phyloP scores from a whole-genome alignment of 2,888 invertebrate species.

The Hypercompe scribonia region DNA sequence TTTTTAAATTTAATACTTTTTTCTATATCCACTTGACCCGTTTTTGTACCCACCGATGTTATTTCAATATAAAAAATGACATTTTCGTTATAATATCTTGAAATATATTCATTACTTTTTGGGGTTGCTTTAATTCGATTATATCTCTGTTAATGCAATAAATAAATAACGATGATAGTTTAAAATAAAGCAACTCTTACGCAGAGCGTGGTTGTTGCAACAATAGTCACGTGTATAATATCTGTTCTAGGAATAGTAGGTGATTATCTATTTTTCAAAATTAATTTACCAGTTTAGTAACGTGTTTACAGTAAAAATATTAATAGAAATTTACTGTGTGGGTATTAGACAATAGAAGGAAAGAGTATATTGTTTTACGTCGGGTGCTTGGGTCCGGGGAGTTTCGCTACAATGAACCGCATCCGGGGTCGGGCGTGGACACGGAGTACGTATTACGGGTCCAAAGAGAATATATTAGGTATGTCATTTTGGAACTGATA shows the following conservation, averaged over 20 bases:
- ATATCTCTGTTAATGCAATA: slow-evolving; percentile 54
- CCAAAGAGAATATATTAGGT: slow-evolving; percentile 61
- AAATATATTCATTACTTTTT: slow-evolving; percentile 55
- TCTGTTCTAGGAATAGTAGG: slow-evolving; percentile 29
- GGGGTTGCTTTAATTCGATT: slow-evolving; percentile 54
- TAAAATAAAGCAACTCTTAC: slow-evolving; percentile 19
- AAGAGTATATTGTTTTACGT: slow-evolving; percentile 83
- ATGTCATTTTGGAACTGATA: slow-evolving; percentile 44
- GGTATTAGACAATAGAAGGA: slow-evolving; percentile 79
- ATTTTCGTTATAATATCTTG: slow-evolving; percentile 61
- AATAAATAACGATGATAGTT: slow-evolving; percentile 35
- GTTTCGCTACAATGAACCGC: slow-evolving; percentile 86
- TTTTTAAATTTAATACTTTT: slow-evolving; percentile 74
- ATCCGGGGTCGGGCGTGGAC: slow-evolving; percentile 77
- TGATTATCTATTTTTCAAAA: slow-evolving; percentile 29
- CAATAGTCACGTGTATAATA: slow-evolving; percentile 25
- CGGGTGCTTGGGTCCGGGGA: slow-evolving; percentile 78
- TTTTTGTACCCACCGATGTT: slow-evolving; percentile 69
- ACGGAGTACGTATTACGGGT: slow-evolving; percentile 46
- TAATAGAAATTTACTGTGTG: slow-evolving; percentile 57
- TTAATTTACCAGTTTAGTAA: slow-evolving; percentile 43
- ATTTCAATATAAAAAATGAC: slow-evolving; percentile 65
- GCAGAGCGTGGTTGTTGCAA: slow-evolving; percentile 17
- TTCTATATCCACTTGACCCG: slow-evolving; percentile 76
- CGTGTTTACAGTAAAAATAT: slow-evolving; percentile 44